Conservation (phyloP, 2,888 invertebrate genomes). For the Coenonympha arcania region DNA sequence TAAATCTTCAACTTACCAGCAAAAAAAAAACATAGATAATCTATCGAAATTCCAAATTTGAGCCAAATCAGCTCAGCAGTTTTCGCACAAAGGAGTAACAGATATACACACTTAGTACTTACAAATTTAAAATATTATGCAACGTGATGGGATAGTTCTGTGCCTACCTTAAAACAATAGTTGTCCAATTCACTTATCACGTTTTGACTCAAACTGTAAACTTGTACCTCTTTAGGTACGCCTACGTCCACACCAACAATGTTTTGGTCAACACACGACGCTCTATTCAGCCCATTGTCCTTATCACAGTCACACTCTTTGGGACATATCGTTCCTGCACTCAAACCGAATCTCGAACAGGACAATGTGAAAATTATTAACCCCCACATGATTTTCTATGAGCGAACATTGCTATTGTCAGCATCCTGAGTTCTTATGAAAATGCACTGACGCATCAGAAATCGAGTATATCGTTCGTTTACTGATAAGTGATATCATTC, state of each 20-base stretch:
- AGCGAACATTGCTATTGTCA: slow-evolving; percentile 37
- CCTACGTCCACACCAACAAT: slow-evolving; percentile 75
- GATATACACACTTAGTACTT: too few relatives aligned
- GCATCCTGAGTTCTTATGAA: slow-evolving; percentile 17
- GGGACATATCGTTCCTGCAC: slow-evolving; percentile 55
- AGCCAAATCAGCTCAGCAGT: too few relatives aligned
- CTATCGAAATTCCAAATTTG: too few relatives aligned
- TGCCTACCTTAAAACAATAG: slow-evolving; percentile 73
- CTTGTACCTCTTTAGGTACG: slow-evolving; percentile 74
- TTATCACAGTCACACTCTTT: slow-evolving; percentile 73
- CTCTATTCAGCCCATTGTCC: slow-evolving; percentile 64
- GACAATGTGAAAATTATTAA: slow-evolving; percentile 36
- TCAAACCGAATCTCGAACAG: slow-evolving; percentile 26
- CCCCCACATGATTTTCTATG: slow-evolving; percentile 42
- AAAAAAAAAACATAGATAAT: too few relatives aligned
- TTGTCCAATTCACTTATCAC: slow-evolving; percentile 76
- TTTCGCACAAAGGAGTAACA: too few relatives aligned
- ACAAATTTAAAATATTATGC: neutral
- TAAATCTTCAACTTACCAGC: too few relatives aligned
- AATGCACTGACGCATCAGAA: slow-evolving; percentile 21
- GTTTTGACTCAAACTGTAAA: slow-evolving; percentile 76
- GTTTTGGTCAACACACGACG: slow-evolving; percentile 72
- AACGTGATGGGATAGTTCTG: too few relatives aligned
- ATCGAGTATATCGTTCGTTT: slow-evolving; percentile 51
- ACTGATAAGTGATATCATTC: slow-evolving; percentile 46